phyloP scores from a whole-genome alignment of 2,797 vertebrate genomes.

The Brachyrhaphis roseni region DNA sequence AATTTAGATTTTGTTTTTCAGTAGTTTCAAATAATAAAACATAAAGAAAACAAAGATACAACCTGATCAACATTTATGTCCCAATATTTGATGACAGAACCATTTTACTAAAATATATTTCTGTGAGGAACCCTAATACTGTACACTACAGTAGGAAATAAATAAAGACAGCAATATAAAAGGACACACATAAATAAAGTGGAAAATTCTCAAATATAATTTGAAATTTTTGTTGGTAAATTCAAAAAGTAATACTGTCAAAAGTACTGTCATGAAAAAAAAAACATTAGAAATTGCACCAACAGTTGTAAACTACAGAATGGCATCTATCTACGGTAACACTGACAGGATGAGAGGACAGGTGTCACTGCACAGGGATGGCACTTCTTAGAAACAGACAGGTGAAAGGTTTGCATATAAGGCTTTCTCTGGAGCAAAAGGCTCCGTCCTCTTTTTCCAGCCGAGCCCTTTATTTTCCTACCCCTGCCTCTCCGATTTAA shows the following conservation, averaged over 20 bases:
- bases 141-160: conserved; percentile 99
- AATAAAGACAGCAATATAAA: conserved; percentile 99
- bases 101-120: conserved; percentile 99
- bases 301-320: conserved; percentile 98
- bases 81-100: conserved; percentile 96
- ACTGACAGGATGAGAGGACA: conserved; percentile 85
- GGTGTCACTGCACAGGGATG: conserved; percentile 94
- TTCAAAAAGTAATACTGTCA: conserved; percentile 51
- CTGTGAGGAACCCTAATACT: conserved; percentile 99
- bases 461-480: conserved; percentile 84
- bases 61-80: conserved; percentile 80
- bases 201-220: conserved; percentile 92
- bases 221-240: conserved; percentile 66
- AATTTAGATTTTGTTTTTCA: conserved; percentile 91
- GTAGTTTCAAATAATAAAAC: conserved; percentile 87
- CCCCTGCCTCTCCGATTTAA: conserved; percentile 80
- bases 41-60: conserved; percentile 63
- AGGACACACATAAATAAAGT: conserved; percentile 99
- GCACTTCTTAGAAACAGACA: conserved; percentile 74
- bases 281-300: conserved; percentile 93
- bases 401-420: conserved; percentile 99
- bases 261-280: conserved; percentile 77
- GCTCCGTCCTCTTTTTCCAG: conserved; percentile 84
- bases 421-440: conserved; percentile 87
- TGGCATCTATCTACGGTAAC: conserved; percentile 85